Percentiles rank a stretch among this genome's conserved stretches.
Evolutionary conservation across 2,797 vertebrate species (phyloP).

Genomic region (Hypotaenidia philippensis): DNA sequence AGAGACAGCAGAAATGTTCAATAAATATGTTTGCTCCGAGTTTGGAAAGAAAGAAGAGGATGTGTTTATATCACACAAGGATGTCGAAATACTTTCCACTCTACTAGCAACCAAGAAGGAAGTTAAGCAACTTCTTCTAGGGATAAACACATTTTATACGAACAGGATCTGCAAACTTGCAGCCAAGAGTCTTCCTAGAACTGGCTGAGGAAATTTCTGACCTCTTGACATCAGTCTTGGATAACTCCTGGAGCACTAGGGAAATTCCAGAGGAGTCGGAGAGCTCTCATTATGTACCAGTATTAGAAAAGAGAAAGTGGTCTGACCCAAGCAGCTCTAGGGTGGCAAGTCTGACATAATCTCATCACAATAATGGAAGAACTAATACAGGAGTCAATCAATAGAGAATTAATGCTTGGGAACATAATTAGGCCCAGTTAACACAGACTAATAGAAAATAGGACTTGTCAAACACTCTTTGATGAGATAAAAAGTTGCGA

Average conservation of each 20-base stretch:
- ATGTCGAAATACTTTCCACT: conserved; percentile 71
- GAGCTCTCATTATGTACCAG: conserved; percentile 25
- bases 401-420: conserved; percentile 16
- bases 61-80: conserved; percentile 63
- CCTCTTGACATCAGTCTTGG: conserved; percentile 58
- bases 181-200: conserved; percentile 71
- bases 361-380: conserved; percentile 39
- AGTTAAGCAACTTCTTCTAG: conserved; percentile 75
- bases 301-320: conserved; percentile 46
- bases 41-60: conserved; percentile 63
- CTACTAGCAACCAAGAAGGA: conserved; percentile 68
- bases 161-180: conserved; percentile 58
- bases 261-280: conserved; percentile 46
- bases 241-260: conserved; percentile 38
- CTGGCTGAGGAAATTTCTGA: conserved; percentile 70
- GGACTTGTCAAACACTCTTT: conserved; percentile 34
- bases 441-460: conserved; percentile 40
- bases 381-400: conserved; percentile 39
- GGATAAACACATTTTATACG: conserved; percentile 69
- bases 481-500: conserved; percentile 17
- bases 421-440: conserved; percentile 41
- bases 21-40: conserved; percentile 59
- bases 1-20: conserved; percentile 48
- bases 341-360: conserved; percentile 28
- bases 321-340: background rate